Conservation (phyloP, 64 coral and sea anemone genomes). For the Stylophora pistillata region DNA sequence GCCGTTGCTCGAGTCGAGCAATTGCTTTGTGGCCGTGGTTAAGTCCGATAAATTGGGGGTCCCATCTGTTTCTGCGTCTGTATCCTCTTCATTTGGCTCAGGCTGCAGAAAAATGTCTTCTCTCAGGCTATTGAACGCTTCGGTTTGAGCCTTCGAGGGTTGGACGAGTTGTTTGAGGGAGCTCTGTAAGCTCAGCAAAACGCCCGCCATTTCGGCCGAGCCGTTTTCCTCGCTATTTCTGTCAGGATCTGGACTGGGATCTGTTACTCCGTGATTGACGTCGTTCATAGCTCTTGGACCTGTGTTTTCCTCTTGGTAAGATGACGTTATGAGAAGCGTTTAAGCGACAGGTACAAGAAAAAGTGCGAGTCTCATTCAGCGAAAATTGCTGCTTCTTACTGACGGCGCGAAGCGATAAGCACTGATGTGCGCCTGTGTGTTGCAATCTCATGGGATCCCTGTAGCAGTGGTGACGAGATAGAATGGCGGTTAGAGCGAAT, state of each 20-base stretch:
- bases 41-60: too few species aligned
- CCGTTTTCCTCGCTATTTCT: slow-evolving; percentile 24
- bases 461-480: slow-evolving; percentile 4
- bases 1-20: too few species aligned
- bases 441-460: neutral
- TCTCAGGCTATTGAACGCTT: too few species aligned
- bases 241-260: neutral
- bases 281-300: neutral
- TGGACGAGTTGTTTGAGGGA: neutral
- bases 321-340: neutral
- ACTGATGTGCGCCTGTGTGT: too few species aligned
- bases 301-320: neutral
- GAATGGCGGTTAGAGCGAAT: too few species aligned
- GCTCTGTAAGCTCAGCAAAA: neutral
- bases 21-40: too few species aligned
- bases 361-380: neutral
- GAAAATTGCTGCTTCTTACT: too few species aligned
- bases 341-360: neutral
- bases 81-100: too few species aligned
- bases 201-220: slow-evolving; percentile 17
- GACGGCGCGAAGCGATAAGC: too few species aligned
- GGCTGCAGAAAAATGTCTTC: too few species aligned
- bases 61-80: too few species aligned
- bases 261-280: neutral
- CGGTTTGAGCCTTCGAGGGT: neutral